Evolutionary conservation across 2,113 vertebrate species (phyloP).

Genomic region (Vicugna pacos): DNA sequence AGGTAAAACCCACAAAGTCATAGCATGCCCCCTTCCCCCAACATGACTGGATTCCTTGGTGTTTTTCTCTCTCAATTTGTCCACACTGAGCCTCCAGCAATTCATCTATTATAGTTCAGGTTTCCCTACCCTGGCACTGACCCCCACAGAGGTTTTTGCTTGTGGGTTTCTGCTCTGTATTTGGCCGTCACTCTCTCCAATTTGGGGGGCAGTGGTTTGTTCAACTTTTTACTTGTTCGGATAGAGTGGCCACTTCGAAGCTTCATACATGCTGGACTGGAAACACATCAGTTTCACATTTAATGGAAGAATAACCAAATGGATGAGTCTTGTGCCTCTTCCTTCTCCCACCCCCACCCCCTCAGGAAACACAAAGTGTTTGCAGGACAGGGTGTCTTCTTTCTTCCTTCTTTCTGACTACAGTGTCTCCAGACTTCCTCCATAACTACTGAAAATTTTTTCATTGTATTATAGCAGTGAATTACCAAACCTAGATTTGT

Average conservation of each 20-base stretch:
- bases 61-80: background rate
- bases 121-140: background rate
- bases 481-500: background rate
- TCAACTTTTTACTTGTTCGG: background rate
- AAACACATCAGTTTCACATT: background rate
- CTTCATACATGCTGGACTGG: background rate
- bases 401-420: slow-evolving; percentile 11
- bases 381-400: background rate
- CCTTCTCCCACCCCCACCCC: accelerated
- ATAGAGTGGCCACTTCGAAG: background rate
- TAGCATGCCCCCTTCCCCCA: too few species aligned
- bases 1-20: background rate
- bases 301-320: background rate
- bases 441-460: background rate
- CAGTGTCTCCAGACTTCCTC: background rate
- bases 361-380: background rate
- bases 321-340: background rate
- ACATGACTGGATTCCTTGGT: background rate
- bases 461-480: background rate
- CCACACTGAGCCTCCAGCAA: background rate
- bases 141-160: background rate
- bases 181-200: background rate
- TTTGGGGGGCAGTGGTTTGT: background rate
- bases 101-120: background rate
- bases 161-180: background rate